These are phyloP conservation scores for Drosophila sordidapex DNA, from an alignment of 2,888 invertebrate genomes.

Conservation along the genomic window DNA sequence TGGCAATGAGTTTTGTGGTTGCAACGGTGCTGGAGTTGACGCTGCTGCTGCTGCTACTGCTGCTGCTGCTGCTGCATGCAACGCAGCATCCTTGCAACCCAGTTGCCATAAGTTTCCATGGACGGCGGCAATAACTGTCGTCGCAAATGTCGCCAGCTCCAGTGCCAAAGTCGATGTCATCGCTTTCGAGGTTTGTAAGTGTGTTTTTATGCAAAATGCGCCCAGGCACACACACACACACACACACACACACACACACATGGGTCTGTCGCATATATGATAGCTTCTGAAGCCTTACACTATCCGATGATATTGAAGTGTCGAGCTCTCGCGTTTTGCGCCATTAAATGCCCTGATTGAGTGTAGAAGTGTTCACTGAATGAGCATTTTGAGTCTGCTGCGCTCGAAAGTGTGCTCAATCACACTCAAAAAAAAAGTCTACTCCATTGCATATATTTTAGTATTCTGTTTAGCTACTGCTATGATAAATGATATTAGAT, in stretches of 20 bases:
- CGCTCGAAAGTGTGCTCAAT: conserved; percentile 43
- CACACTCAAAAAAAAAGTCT: neutral
- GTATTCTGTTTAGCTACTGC: neutral
- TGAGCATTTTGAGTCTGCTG: conserved; percentile 66
- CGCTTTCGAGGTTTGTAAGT: conserved; percentile 62
- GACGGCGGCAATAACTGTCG: conserved; percentile 79
- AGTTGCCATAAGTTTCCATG: conserved; percentile 73
- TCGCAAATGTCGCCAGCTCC: conserved; percentile 76
- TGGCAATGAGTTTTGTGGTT: conserved; percentile 80
- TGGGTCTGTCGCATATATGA: conserved; percentile 31
- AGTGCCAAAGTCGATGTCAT: conserved; percentile 46
- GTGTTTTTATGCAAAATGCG: conserved; percentile 77
- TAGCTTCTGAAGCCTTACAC: conserved; percentile 28
- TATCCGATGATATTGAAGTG: conserved; percentile 32
- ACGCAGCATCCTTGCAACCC: conserved; percentile 15
- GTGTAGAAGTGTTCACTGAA: conserved; percentile 77
- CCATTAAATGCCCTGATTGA: conserved; percentile 79
- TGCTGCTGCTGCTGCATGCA: conserved; percentile 19
- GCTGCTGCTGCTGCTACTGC: neutral
- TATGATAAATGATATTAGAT: neutral
- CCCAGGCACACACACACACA: conserved; percentile 38
- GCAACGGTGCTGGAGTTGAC: conserved; percentile 32
- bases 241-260: neutral
- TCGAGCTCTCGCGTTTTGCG: conserved; percentile 62
- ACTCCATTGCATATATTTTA: neutral